Evolutionary conservation across 2,888 invertebrate genomes (phyloP).

Genomic region (Atrina japonica): DNA sequence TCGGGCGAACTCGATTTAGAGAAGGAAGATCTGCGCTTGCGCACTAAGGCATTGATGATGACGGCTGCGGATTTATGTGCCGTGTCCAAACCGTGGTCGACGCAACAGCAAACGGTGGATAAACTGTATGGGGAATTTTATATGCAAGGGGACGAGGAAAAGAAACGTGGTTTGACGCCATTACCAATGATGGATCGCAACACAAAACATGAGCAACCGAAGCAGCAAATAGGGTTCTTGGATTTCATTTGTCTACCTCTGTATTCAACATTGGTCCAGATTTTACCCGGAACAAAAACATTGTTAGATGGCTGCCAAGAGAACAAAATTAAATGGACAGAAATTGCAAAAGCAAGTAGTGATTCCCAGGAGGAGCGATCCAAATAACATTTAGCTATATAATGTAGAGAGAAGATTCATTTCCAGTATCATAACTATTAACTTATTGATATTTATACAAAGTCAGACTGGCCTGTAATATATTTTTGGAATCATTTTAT

Average conservation of each 20-base stretch:
- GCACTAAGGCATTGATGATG: conserved; percentile 62
- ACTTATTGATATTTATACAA: no score
- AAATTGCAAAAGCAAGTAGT: neutral
- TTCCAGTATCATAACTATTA: no score
- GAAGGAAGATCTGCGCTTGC: conserved; percentile 39
- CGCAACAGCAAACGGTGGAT: conserved; percentile 54
- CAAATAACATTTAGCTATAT: no score
- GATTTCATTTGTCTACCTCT: conserved; percentile 31
- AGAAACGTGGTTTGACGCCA: conserved; percentile 60
- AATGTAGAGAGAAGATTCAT: no score
- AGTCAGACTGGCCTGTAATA: no score
- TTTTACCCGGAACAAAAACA: conserved; percentile 23
- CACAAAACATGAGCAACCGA: conserved; percentile 61
- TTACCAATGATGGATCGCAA: conserved; percentile 70
- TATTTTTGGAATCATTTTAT: no score
- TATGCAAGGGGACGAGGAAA: conserved; percentile 71
- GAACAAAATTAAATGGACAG: conserved; percentile 15
- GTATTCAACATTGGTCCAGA: conserved; percentile 19
- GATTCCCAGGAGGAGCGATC: no score
- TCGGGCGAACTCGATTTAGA: conserved; percentile 47
- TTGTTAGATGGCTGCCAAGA: conserved; percentile 9
- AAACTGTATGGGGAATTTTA: conserved; percentile 72
- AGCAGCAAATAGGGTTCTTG: conserved; percentile 48
- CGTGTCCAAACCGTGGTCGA: conserved; percentile 66
- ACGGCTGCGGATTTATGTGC: conserved; percentile 69